Evolutionary conservation across 2,797 vertebrate species (phyloP), one percentile per base, ranked within the genome.

Genomic region (Rhinatrema bivittatum): DNA sequence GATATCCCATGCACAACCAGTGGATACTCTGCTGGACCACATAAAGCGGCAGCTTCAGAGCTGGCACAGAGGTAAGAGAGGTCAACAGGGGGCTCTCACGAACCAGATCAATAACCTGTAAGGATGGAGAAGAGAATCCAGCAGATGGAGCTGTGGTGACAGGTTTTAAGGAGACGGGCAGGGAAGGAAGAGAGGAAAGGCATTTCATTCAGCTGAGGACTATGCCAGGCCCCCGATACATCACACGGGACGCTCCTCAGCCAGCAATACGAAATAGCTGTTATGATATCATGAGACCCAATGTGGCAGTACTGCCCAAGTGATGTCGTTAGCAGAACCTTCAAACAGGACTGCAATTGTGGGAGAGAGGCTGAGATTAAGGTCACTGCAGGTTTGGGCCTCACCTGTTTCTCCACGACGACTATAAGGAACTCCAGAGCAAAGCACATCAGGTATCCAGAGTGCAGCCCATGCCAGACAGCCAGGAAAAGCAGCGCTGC

Each of bases 1-100:
- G 86, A 64, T 99, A 98, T 24, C 93, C 92, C 92, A 97, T 92
- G 43, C 97, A 94, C 55, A 98, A 84, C 95, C 92, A 97, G 70
- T 99, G 95, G 53, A 90, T 42, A 16, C 82, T 66, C 74, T 99
- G 94, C 53, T 96, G 92, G 29, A 91, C 66, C 38, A 88, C 13
- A 1, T 99, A 99, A 61, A 88, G 64, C 53, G 92, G 17, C 8
- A 91, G 91, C 46, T 73, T 81, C 28, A 95, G 48, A 39, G 54
- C 5, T 0, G 78, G 53, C 38, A 87, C 68, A 46, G 85, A 86
- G 34, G 84, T 70, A 42, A 97, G 25, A 6, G 61, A 65, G 11
- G 53, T 74, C 43, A 98, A 74, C 27, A 17, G 0, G 2, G 91
- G 92, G 43, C 89, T 94, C 56, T 94, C 88, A 39, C n/a, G 78